phyloP scores from a whole-genome alignment of 1,140 invertebrate genomes.

The Schlechtendalia chinensis region DNA sequence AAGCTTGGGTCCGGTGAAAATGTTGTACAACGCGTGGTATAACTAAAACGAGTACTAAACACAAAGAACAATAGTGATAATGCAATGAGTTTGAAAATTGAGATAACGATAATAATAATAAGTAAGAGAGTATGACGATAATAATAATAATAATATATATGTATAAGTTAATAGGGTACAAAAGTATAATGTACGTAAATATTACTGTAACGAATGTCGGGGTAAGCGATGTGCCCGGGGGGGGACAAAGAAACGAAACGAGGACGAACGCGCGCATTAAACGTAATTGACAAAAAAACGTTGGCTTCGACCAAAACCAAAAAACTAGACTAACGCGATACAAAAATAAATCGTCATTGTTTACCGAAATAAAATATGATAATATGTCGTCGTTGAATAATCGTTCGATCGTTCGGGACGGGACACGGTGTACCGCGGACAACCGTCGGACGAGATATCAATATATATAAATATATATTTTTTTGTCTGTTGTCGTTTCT shows the following conservation, averaged over 20 bases:
- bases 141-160: slow-evolving; percentile 17
- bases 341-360: slow-evolving; percentile 7
- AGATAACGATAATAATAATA: neutral
- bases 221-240: too few species aligned
- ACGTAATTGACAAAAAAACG: slow-evolving; percentile 36
- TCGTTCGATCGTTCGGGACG: neutral
- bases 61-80: neutral
- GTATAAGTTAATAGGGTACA: neutral
- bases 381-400: neutral
- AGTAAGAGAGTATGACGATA: too few species aligned
- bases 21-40: neutral
- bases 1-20: slow-evolving; percentile 9
- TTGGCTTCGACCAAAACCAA: neutral
- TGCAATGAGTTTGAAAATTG: neutral
- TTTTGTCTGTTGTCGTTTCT: slow-evolving; percentile 12
- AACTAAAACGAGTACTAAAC: neutral
- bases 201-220: too few species aligned
- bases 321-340: slow-evolving; percentile 11
- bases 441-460: neutral
- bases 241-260: neutral
- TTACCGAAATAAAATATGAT: slow-evolving; percentile 24
- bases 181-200: neutral
- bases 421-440: slow-evolving; percentile 2
- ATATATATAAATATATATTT: neutral
- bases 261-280: neutral